Evolutionary conservation across 2,113 vertebrate species (phyloP), one percentile per base, ranked within the genome.

Genomic region (Calypte anna): DNA sequence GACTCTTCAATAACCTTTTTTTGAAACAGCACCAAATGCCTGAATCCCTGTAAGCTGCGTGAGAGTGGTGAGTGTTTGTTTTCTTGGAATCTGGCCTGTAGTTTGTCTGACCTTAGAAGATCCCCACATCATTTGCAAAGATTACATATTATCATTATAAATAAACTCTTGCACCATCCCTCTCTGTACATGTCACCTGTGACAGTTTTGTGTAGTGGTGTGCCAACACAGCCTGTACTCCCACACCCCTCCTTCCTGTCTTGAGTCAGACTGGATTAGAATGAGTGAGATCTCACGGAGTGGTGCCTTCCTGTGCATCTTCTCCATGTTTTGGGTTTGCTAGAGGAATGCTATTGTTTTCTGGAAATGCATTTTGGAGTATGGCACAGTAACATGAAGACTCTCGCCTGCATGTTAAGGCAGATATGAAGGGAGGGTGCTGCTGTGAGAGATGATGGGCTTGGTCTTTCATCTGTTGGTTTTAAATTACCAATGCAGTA

Each of bases 241-340:
- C 31, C 1, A 18, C 18, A 48, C 64, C 51, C 79, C 64, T 24
- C 73, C 62, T 76, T 87, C 73, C 40, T 68, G 27, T 9, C 9
- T 7, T 17, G 67, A 59, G 17, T 7, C 76, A 78, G 24, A 3
- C 43, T 62, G 88, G n/a, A 3, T 57, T 30, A 5, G 76, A 67
- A 27, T 88, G n/a, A 17, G 36, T 28, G 11, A 3, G 43, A 16
- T 48, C 43, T 66, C 36, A 14, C 1, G 4, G 58, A 69, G 69
- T 4, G 4, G 12, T 58, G 31, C 38, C 33, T 54, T 90, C 43
- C 55, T 48, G 27, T 17, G 44, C 11, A 0, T 46, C 53, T 86
- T 14, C n/a, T 54, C 27, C 2, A 0, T 2, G 0, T 44, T 33
- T 4, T 4, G 7, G 25, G 16, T 9, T 7, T 69, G 73, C 82